Evolutionary conservation across 1,140 invertebrate species (phyloP), one percentile per base, ranked within the genome.

Genomic region (Monochamus saltuarius): DNA sequence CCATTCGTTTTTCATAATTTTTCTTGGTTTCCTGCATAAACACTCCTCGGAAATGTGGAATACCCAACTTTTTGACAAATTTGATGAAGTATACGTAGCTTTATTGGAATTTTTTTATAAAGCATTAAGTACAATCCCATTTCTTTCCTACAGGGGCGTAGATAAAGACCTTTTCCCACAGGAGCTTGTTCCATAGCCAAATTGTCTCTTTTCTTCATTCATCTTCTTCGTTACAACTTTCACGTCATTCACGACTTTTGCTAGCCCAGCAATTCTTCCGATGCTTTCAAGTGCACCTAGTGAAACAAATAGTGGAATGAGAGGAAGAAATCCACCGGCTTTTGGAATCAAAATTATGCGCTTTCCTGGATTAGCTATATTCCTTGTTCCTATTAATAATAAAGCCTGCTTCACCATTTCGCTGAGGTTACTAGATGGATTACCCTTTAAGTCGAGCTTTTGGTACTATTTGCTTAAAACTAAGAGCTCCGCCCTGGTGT

Each of bases 31-130:
- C 59, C 37, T 66, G 64, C 73, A 74, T 75, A 61, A 67, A 76
- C 6, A 76, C 69, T 19, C 73, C 75, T 65, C 73, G 42, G 68
- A 74, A 73, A 59, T 71, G 37, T 47, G 70, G 67, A 42, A 73
- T 72, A 38, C 57, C 36, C 4, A 57, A 51, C 56, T 16, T 64
- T 52, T 29, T 34, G 17, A 59, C 62, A 65, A 62, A 60, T 29
- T 62, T 67, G 29, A 59, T 39, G 42, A 73, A 59, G 62, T 74
- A 69, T 8, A 60, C 35, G 68, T 61, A 72, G 59, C 61, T 57
- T 55, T 29, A 19, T 56, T 60, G 37, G 47, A 56, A 61, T 68
- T 66, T 71, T 66, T 69, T 57, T 56, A 6, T 40, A 37, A 49
- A 49, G 34, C 34, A 6, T 0, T 29, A 49, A 49, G 4, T 19